These are phyloP conservation scores for Avahi laniger DNA, from an alignment of 2,797 vertebrate genomes.

Conservation along the genomic window DNA sequence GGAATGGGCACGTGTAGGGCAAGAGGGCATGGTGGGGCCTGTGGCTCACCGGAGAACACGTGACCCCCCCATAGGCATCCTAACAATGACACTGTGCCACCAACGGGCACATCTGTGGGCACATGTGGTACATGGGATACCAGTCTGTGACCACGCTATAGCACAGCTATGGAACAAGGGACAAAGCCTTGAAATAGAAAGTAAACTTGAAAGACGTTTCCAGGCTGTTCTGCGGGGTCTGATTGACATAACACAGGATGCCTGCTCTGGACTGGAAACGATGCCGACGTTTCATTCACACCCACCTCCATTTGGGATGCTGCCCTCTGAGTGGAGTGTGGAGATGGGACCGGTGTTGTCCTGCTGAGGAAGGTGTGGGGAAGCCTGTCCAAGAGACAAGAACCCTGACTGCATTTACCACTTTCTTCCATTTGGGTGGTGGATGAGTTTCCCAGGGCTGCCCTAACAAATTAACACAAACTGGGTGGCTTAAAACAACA, in stretches of 20 bases:
- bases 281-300: rapidly evolving
- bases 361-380: neutral
- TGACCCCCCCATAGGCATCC: neutral
- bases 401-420: rapidly evolving
- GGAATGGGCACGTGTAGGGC: neutral
- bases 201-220: neutral
- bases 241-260: rapidly evolving
- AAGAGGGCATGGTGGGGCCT: neutral
- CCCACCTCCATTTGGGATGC: neutral
- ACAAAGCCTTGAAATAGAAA: neutral
- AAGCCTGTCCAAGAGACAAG: rapidly evolving
- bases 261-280: neutral
- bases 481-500: rapidly evolving
- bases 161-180: too few relatives aligned
- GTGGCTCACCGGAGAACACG: neutral
- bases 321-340: neutral
- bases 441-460: too few relatives aligned
- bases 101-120: neutral
- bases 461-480: neutral
- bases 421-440: too few relatives aligned
- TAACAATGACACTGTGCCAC: neutral
- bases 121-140: rapidly evolving
- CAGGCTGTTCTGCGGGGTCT: rapidly evolving
- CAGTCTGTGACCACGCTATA: neutral
- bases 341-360: neutral